A percentile compares a stretch with the other conserved stretches of the same genome.
Conservation (phyloP, 2,113 vertebrate species). For the Corythaixoides concolor region DNA sequence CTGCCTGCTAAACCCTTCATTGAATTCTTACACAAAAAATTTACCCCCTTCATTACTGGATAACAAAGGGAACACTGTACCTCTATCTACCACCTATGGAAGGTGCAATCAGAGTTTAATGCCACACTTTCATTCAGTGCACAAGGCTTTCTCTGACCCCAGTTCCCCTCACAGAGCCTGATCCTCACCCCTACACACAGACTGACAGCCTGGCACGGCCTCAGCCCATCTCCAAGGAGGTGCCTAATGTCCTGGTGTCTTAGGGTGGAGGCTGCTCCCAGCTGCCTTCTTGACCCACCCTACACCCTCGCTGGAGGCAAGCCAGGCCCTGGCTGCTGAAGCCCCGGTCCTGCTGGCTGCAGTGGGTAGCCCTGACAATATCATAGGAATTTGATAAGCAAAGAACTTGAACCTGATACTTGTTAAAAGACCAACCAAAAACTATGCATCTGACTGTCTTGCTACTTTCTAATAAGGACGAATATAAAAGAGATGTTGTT, state of each 20-base stretch:
- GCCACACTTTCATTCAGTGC: not conserved
- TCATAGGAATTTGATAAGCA: not conserved
- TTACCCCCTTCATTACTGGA: too few species aligned
- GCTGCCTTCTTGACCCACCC: not conserved
- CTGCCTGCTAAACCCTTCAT: too few species aligned
- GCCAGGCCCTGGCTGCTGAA: not conserved
- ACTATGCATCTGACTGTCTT: not conserved
- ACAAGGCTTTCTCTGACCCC: not conserved
- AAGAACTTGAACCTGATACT: not conserved
- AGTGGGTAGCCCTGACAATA: not conserved
- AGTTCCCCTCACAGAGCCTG: not conserved
- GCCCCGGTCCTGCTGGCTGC: not conserved
- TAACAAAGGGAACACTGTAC: not conserved
- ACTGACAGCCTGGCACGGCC: not conserved
- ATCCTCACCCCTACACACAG: not conserved
- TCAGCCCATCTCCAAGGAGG: not conserved
- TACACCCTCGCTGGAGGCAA: not conserved
- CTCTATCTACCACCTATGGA: not conserved
- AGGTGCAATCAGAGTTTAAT: not conserved
- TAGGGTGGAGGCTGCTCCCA: not conserved
- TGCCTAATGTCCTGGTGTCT: not conserved
- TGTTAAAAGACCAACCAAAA: not conserved
- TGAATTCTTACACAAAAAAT: too few species aligned
- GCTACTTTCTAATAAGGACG: not conserved
- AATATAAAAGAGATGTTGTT: not conserved